These are phyloP conservation scores for Horisme vitalbata DNA, from an alignment of 2,888 invertebrate species.

Conservation along the genomic window DNA sequence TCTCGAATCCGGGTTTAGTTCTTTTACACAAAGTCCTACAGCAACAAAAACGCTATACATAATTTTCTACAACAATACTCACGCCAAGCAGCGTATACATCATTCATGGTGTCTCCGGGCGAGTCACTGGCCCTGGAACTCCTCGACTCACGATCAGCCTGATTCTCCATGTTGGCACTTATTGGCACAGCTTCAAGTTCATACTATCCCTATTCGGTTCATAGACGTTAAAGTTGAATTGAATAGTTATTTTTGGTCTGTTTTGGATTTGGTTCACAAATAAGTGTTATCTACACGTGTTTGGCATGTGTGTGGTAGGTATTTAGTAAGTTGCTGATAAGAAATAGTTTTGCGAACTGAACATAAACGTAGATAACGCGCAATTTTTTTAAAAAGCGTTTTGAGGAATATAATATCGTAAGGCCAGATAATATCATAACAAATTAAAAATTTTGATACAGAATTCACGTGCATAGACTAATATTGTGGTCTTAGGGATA, in stretches of 20 bases:
- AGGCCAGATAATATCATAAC: too few species aligned
- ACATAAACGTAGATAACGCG: too few species aligned
- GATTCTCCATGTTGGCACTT: slow-evolving; percentile 54
- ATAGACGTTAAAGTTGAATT: not conserved
- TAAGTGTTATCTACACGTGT: not conserved
- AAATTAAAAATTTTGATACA: too few species aligned
- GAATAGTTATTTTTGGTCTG: slow-evolving; percentile 11
- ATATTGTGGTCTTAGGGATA: too few species aligned
- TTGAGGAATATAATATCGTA: too few species aligned
- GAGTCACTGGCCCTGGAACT: slow-evolving; percentile 72
- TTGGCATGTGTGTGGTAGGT: too few species aligned
- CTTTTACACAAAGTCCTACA: too few species aligned
- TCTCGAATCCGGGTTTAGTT: too few species aligned
- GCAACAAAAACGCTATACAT: too few species aligned
- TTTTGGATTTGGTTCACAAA: slow-evolving; percentile 7
- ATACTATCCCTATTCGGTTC: not conserved
- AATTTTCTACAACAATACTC: too few species aligned
- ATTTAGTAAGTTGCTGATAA: slow-evolving; percentile 3
- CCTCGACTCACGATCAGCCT: slow-evolving; percentile 59
- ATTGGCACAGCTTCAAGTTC: slow-evolving; percentile 29
- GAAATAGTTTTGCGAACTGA: slow-evolving; percentile 5
- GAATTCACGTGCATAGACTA: too few species aligned
- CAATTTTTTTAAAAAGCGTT: too few species aligned
- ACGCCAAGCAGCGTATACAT: slow-evolving; percentile 86
- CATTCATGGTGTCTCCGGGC: slow-evolving; percentile 85